A percentile compares a stretch with the other conserved stretches of the same genome.
Conservation (phyloP, 2,888 invertebrate genomes). For the Eueremaeus valkanovi region DNA sequence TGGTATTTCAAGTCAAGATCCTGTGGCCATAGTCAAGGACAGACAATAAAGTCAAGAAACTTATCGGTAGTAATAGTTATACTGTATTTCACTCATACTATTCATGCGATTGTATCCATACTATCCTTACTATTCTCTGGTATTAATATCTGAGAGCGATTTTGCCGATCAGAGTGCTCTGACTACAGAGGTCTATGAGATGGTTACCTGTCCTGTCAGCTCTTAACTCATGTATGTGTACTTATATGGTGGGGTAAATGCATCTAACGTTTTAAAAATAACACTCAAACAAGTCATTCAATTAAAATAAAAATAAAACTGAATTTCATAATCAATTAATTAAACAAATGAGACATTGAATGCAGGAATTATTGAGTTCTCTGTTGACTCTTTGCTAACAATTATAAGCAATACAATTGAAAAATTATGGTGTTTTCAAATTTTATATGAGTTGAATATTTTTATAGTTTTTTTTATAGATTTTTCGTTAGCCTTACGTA, state of each 20-base stretch:
- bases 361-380: too few relatives aligned
- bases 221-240: not conserved
- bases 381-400: too few relatives aligned
- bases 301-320: not conserved
- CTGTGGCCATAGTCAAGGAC: slow-evolving; percentile 23
- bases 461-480: too few relatives aligned
- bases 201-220: not conserved
- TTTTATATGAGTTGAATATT: too few relatives aligned
- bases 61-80: not conserved
- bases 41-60: slow-evolving; percentile 28
- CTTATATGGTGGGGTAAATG: not conserved
- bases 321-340: too few relatives aligned
- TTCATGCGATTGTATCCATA: not conserved
- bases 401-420: too few relatives aligned
- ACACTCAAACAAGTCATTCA: not conserved
- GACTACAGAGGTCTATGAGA: not conserved
- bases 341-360: too few relatives aligned
- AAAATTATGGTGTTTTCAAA: not conserved
- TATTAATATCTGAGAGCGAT: slow-evolving; percentile 13
- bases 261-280: not conserved
- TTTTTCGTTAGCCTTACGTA: too few relatives aligned
- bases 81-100: too few relatives aligned
- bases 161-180: not conserved
- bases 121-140: too few relatives aligned
- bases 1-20: slow-evolving; percentile 9